A percentile compares a stretch with the other conserved stretches of the same genome.
phyloP scores from a whole-genome alignment of 2,888 invertebrate species.

The Gasteruption jaculator region DNA sequence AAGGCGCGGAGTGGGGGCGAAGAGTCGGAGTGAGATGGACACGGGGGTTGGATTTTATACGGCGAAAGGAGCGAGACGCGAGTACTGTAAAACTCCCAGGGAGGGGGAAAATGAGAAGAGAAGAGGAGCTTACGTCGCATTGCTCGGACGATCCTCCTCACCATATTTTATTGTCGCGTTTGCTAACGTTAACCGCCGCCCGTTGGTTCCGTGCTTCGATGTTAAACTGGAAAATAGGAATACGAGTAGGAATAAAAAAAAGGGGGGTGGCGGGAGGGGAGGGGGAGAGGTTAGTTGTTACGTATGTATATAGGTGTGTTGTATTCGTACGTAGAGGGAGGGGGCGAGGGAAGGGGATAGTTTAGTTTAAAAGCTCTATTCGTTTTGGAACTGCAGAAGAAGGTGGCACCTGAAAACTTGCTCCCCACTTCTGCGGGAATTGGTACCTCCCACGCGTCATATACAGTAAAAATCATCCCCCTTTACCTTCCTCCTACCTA shows the following conservation, averaged over 20 bases:
- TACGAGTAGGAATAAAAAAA: background rate
- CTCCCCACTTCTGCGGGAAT: too few relatives aligned
- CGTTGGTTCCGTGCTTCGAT: constrained; percentile 30
- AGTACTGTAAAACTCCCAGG: too few relatives aligned
- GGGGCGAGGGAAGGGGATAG: background rate
- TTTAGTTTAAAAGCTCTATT: too few relatives aligned
- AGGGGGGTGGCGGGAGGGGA: constrained; percentile 2
- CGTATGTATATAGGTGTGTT: too few relatives aligned
- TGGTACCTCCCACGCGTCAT: too few relatives aligned
- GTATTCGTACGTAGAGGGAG: too few relatives aligned
- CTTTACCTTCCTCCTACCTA: too few relatives aligned
- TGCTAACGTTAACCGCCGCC: constrained; percentile 45
- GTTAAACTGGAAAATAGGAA: constrained; percentile 24
- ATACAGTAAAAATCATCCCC: too few relatives aligned
- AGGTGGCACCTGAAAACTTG: too few relatives aligned
- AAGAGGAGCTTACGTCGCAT: too few relatives aligned
- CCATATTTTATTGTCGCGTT: constrained; percentile 49
- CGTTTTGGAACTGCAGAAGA: too few relatives aligned
- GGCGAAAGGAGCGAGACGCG: constrained; percentile 15
- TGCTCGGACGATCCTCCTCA: constrained; percentile 38
- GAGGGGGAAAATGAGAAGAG: constrained; percentile 29
- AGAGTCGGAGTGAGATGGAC: constrained; percentile 8
- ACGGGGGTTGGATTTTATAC: constrained; percentile 6
- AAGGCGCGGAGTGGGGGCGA: constrained; percentile 13
- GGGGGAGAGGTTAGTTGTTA: constrained; percentile 3